A percentile compares a stretch with the other conserved stretches of the same genome.
phyloP scores from a whole-genome alignment of 2,797 vertebrate genomes.

The Falco concolor region DNA sequence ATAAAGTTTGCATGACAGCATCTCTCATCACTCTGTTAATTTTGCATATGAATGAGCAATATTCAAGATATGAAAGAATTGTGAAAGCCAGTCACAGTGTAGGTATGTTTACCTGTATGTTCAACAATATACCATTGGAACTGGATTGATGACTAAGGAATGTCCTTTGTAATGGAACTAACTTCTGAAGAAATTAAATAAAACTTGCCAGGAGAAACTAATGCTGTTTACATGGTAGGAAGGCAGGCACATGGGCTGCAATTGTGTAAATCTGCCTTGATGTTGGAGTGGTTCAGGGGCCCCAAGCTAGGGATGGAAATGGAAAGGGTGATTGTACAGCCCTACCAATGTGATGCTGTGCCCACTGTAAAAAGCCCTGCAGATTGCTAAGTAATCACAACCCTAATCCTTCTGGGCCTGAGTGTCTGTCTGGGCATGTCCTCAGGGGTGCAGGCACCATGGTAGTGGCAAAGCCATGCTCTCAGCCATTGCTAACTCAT shows the following conservation, averaged over 20 bases:
- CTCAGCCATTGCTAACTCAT: background rate
- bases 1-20: background rate
- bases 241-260: background rate
- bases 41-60: background rate
- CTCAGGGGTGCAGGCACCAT: background rate
- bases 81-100: background rate
- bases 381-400: background rate
- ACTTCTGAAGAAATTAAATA: background rate
- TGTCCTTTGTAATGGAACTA: background rate
- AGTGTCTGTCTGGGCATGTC: background rate
- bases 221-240: accelerated
- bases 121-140: background rate
- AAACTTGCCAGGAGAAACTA: background rate
- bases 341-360: background rate
- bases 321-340: background rate
- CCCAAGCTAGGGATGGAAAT: background rate
- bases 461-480: background rate
- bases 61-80: background rate
- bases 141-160: background rate
- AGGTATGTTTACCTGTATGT: background rate
- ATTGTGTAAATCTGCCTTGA: background rate
- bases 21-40: background rate
- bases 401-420: no score
- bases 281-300: background rate
- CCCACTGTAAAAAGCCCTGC: background rate